Conservation (phyloP, 2,797 vertebrate genomes). For the Siniperca scherzeri region DNA sequence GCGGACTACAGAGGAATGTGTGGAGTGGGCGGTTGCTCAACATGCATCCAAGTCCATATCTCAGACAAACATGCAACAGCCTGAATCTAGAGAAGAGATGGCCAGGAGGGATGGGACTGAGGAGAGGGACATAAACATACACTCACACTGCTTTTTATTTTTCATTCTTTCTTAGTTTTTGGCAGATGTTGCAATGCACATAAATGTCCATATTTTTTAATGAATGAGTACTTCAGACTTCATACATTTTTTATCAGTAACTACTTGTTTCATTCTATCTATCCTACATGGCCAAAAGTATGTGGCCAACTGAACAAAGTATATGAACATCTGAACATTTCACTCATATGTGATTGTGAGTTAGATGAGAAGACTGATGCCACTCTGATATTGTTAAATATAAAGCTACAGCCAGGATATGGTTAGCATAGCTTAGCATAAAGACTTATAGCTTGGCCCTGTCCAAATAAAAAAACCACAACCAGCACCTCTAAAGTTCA, state of each 20-base stretch:
- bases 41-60: conserved; percentile 75
- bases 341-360: neutral
- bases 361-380: neutral
- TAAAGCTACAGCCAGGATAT: neutral
- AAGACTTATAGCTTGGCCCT: neutral
- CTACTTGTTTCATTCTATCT: conserved; percentile 8
- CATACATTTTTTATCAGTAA: conserved; percentile 30
- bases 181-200: conserved; percentile 48
- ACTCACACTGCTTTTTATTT: neutral
- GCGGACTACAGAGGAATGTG: conserved; percentile 75
- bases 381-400: neutral
- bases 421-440: neutral
- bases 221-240: conserved; percentile 20
- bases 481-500: too few species aligned
- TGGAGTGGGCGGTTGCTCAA: conserved; percentile 67
- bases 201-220: conserved; percentile 52
- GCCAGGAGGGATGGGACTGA: conserved; percentile 64
- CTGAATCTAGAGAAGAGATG: conserved; percentile 54
- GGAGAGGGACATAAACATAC: conserved; percentile 34
- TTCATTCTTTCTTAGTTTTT: conserved; percentile 24
- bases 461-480: neutral
- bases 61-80: conserved; percentile 76
- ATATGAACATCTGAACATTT: neutral
- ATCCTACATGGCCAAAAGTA: neutral
- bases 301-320: neutral